These are phyloP conservation scores for Xiphophorus birchmanni DNA, from an alignment of 2,797 vertebrate species.

Conservation along the genomic window DNA sequence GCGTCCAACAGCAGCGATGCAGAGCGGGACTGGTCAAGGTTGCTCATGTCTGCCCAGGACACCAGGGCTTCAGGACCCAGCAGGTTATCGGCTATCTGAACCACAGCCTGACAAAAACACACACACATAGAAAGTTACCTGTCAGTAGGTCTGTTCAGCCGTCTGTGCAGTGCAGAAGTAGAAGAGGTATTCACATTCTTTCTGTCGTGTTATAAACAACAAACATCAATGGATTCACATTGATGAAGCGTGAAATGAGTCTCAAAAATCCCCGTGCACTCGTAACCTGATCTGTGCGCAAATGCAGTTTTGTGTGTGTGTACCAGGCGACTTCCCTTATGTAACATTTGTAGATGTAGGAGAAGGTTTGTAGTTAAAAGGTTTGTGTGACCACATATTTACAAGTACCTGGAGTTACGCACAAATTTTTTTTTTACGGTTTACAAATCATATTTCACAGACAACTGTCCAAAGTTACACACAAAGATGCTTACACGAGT, in stretches of 20 bases:
- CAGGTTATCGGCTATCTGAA: conserved; percentile 77
- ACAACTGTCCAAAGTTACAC: too few relatives aligned
- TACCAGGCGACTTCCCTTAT: too few relatives aligned
- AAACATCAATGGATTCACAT: not conserved
- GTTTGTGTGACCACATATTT: too few relatives aligned
- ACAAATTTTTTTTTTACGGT: too few relatives aligned
- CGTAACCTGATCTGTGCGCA: too few relatives aligned
- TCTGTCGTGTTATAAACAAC: not conserved
- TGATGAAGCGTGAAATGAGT: not conserved
- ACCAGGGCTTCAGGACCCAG: conserved; percentile 75
- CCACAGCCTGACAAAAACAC: conserved; percentile 67
- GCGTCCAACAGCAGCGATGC: conserved; percentile 75
- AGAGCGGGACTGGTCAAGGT: conserved; percentile 69
- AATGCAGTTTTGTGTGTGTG: too few relatives aligned
- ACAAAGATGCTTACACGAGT: too few relatives aligned
- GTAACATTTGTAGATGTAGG: too few relatives aligned
- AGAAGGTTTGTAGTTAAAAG: too few relatives aligned
- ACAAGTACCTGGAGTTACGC: too few relatives aligned
- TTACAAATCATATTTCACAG: too few relatives aligned
- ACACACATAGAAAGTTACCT: not conserved
- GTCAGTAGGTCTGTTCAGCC: conserved; percentile 12
- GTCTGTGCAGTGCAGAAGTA: not conserved
- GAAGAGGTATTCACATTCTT: not conserved
- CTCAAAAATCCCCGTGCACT: too few relatives aligned
- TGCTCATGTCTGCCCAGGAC: conserved; percentile 78